Conservation (phyloP, 2,113 vertebrate genomes). For the Piprites chloris region DNA sequence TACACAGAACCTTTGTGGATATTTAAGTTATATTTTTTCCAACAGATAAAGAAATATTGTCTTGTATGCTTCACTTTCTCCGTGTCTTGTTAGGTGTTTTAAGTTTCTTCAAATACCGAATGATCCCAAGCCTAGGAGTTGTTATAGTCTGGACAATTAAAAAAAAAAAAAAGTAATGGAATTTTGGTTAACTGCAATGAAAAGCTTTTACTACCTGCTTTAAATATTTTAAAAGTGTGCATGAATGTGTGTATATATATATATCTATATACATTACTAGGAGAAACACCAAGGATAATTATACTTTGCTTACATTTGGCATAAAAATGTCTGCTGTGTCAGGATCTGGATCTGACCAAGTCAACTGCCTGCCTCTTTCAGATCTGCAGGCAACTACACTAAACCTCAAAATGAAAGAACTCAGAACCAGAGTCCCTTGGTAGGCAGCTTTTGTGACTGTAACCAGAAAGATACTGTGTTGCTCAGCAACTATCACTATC, state of each 20-base stretch:
- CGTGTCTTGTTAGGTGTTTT: background rate
- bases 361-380: background rate
- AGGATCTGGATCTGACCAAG: background rate
- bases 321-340: background rate
- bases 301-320: background rate
- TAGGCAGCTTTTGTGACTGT: slow-evolving; percentile 22
- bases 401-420: background rate
- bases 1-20: background rate
- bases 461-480: background rate
- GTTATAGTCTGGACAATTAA: background rate
- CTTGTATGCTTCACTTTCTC: background rate
- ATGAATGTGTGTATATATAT: background rate
- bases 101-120: background rate
- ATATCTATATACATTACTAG: background rate
- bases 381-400: background rate
- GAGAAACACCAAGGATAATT: background rate
- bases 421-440: background rate
- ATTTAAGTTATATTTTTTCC: background rate
- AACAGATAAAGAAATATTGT: background rate
- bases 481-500: slow-evolving; percentile 33
- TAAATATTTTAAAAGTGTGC: background rate
- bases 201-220: background rate
- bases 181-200: background rate
- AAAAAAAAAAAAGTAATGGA: background rate
- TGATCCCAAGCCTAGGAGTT: background rate